Evolutionary conservation across 64 coral and sea anemone genomes (phyloP), one percentile per base, ranked within the genome.

Genomic region (Montipora capricornis): DNA sequence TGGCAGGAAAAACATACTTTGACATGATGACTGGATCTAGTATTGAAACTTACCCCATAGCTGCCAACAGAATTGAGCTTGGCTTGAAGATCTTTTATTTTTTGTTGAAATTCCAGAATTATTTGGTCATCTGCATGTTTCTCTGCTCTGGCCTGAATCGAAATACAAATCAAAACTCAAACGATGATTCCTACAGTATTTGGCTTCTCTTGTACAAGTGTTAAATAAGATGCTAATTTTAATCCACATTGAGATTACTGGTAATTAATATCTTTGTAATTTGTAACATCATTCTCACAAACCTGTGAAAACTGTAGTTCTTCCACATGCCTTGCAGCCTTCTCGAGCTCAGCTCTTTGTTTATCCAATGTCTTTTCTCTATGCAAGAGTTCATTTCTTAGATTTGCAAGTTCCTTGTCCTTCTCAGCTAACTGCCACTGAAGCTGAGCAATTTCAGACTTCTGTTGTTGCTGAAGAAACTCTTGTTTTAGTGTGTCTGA

Each of bases 301-400:
- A 99, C 98, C 98, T 99, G 92, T 59, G 95, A 89, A 93, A 49
- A 94, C 45, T 89, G 61, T 66, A 99, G 91, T 17, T 99, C 76
- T 57, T 96, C 98, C 45, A 95, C 74, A 50, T 92, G 89, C 74
- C 89, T 92, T 24, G 89, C 45, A 49, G 95, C 91, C 66, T 94
- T 90, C 16, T 99, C 95, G 47, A 99, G 47, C 73, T 99, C 95
- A 24, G 92, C 84, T 37, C 92, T 94, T 64, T 99, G 95, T 82
- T 93, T 94, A 76, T 99, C 95, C 19, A 99, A 69, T 49, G 95
- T 94, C 37, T 86, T 84, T 74, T 99, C 98, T 90, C 91, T 90
- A 10, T 89, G 82, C 77, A 96, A 55, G 14, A 99, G 77, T 71
- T 99, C 92, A 46, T 93, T 92, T 67, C 98, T 91, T 9, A 99